Conservation (phyloP, 2,797 vertebrate genomes). For the Rhinatrema bivittatum region DNA sequence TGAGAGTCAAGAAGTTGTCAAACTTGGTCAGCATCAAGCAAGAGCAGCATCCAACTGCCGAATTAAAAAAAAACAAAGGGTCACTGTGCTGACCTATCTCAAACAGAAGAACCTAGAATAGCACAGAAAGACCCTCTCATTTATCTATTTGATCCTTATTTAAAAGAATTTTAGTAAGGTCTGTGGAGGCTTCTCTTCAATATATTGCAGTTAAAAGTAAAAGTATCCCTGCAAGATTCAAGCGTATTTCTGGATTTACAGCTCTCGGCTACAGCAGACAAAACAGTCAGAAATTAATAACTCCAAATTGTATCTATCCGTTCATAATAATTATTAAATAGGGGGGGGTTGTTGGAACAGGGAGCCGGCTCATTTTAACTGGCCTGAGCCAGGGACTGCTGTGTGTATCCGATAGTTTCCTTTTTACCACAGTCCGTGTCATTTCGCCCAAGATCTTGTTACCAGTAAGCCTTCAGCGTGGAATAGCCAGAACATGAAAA, state of each 20-base stretch:
- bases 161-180: slow-evolving; percentile 30
- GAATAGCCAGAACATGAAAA: too few species aligned
- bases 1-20: slow-evolving; percentile 81
- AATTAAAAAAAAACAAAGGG: slow-evolving; percentile 58
- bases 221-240: slow-evolving; percentile 16
- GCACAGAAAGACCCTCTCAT: slow-evolving; percentile 56
- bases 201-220: slow-evolving; percentile 5
- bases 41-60: slow-evolving; percentile 47
- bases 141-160: too few species aligned
- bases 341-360: too few species aligned
- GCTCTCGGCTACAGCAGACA: neutral
- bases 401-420: too few species aligned
- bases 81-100: slow-evolving; percentile 69
- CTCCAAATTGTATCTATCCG: too few species aligned
- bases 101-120: slow-evolving; percentile 54
- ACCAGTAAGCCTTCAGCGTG: too few species aligned
- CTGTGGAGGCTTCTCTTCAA: slow-evolving; percentile 2
- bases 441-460: too few species aligned
- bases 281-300: too few species aligned
- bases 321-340: too few species aligned
- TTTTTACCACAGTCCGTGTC: too few species aligned
- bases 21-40: slow-evolving; percentile 74
- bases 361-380: too few species aligned
- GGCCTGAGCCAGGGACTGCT: too few species aligned
- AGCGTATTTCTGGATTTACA: neutral